A percentile compares a stretch with the other conserved stretches of the same genome.
Conservation (phyloP, 2,797 vertebrate species). For the Sebastes goodei region DNA sequence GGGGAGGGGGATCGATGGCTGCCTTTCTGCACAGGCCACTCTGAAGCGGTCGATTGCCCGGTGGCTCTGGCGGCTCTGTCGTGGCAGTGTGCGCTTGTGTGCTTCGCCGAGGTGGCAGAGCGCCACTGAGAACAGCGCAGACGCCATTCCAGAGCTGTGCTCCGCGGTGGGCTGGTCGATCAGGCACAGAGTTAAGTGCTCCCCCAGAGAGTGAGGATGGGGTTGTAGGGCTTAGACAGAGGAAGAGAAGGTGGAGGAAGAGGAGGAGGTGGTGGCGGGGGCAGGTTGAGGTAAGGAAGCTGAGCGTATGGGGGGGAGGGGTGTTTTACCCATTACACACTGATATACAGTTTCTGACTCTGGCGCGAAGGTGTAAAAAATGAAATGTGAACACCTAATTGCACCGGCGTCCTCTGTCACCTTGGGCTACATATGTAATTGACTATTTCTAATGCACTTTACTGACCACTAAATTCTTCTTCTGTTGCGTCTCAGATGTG, state of each 20-base stretch:
- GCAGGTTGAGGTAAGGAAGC: constrained; percentile 45
- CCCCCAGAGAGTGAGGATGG: constrained; percentile 78
- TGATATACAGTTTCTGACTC: constrained; percentile 36
- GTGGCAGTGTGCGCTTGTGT: constrained; percentile 65
- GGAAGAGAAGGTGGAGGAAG: constrained; percentile 48
- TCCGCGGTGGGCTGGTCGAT: constrained; percentile 82
- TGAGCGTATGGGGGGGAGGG: constrained; percentile 15
- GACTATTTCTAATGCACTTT: constrained; percentile 37
- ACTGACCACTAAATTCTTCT: constrained; percentile 16
- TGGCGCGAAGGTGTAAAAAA: constrained; percentile 26
- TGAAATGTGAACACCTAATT: constrained; percentile 41
- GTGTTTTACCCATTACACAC: constrained; percentile 30
- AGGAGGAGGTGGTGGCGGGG: constrained; percentile 27
- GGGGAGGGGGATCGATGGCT: constrained; percentile 81
- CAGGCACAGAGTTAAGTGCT: constrained; percentile 87
- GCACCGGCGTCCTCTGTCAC: constrained; percentile 3
- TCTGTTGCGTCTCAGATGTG: constrained; percentile 3
- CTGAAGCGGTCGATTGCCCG: constrained; percentile 83
- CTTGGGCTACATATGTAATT: constrained; percentile 39
- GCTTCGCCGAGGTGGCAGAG: constrained; percentile 78
- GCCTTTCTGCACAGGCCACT: constrained; percentile 85
- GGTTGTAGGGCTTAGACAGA: constrained; percentile 64
- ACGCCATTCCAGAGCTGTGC: constrained; percentile 73
- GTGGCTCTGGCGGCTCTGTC: constrained; percentile 73
- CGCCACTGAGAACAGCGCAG: constrained; percentile 69